Percentiles rank a stretch among this genome's conserved stretches.
Evolutionary conservation across 2,797 vertebrate genomes (phyloP).

Genomic region (Momotus momota): DNA sequence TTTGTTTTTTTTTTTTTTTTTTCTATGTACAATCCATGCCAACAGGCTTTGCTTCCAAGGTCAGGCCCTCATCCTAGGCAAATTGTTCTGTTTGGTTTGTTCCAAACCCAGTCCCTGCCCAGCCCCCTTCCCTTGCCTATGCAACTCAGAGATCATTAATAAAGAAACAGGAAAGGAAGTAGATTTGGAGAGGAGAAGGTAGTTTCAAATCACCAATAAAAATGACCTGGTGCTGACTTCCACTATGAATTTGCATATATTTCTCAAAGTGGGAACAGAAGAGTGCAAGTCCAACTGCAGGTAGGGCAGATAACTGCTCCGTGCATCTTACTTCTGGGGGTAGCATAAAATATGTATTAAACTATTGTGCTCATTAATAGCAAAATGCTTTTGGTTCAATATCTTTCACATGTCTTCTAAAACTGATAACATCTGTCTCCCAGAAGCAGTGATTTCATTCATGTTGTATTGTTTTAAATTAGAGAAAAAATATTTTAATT

Average conservation of each 20-base stretch:
- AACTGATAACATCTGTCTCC: neutral
- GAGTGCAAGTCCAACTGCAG: neutral
- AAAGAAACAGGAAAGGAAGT: neutral
- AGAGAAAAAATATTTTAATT: neutral
- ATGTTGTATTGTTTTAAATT: neutral
- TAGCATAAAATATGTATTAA: neutral
- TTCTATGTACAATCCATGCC: neutral
- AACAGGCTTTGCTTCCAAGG: neutral
- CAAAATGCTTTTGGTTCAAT: neutral
- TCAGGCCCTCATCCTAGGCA: neutral
- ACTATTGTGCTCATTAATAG: neutral
- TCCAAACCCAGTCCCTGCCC: neutral
- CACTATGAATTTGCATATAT: neutral
- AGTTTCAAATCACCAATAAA: neutral
- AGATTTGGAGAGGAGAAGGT: neutral
- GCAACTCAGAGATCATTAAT: neutral
- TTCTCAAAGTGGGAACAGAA: neutral
- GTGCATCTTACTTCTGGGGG: neutral
- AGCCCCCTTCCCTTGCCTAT: neutral
- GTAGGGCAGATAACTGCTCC: neutral
- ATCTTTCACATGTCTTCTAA: neutral
- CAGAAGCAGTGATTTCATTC: neutral
- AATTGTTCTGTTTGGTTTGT: neutral
- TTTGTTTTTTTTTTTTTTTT: too few species aligned
- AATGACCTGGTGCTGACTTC: neutral